Percentiles rank a stretch among this genome's conserved stretches.
phyloP scores from a whole-genome alignment of 1,140 invertebrate species.

The Drosophila chauvacae region DNA sequence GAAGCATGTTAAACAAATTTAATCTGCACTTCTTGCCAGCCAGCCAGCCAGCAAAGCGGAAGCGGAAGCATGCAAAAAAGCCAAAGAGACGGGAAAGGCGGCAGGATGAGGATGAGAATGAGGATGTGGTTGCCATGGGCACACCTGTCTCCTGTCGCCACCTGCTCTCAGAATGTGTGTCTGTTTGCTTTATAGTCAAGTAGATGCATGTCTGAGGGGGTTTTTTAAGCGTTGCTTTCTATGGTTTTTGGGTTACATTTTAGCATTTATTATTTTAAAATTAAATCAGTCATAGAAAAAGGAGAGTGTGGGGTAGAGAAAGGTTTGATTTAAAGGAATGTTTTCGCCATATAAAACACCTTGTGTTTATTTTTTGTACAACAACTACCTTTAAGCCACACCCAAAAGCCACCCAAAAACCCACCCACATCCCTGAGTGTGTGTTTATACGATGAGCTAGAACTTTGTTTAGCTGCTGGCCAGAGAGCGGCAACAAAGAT shows the following conservation, averaged over 20 bases:
- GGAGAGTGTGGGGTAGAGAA: no score
- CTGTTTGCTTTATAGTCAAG: slow-evolving; percentile 1
- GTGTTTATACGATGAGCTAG: slow-evolving; percentile 13
- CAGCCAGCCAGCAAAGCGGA: slow-evolving; percentile 40
- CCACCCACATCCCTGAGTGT: slow-evolving; percentile 8
- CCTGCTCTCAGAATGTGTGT: slow-evolving; percentile 30
- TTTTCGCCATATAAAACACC: neutral
- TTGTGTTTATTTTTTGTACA: neutral
- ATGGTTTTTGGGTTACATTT: neutral
- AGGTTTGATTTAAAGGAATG: neutral
- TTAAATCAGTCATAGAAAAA: neutral
- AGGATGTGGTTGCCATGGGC: slow-evolving; percentile 46
- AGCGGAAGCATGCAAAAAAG: slow-evolving; percentile 35
- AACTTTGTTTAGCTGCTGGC: slow-evolving; percentile 65
- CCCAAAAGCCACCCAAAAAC: neutral
- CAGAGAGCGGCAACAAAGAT: slow-evolving; percentile 45
- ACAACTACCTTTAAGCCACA: neutral
- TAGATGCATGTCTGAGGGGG: no score
- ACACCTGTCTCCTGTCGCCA: slow-evolving; percentile 34
- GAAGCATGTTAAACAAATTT: slow-evolving; percentile 83
- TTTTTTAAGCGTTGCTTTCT: neutral
- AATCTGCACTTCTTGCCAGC: slow-evolving; percentile 78
- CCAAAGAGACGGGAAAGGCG: slow-evolving; percentile 10
- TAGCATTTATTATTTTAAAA: neutral
- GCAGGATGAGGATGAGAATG: slow-evolving; percentile 4